phyloP scores from a whole-genome alignment of 1,140 invertebrate genomes.

The Neelides sp. region DNA sequence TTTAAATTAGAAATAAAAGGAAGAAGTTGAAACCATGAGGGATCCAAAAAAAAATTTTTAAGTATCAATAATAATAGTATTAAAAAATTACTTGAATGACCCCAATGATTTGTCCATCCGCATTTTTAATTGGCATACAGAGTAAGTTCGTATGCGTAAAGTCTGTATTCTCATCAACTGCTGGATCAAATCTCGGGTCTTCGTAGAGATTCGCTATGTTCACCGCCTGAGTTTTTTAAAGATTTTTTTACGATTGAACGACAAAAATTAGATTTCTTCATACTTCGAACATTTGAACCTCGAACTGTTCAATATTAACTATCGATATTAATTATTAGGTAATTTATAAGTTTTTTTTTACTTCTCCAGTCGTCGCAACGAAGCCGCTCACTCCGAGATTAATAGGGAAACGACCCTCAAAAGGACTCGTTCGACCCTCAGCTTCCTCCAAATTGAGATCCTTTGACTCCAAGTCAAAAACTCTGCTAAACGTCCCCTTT shows the following conservation, averaged over 20 bases:
- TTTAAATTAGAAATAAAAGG: too few species aligned
- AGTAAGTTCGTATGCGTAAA: conserved; percentile 74
- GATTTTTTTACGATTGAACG: not conserved
- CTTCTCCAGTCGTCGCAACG: conserved; percentile 90
- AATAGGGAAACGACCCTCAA: conserved; percentile 86
- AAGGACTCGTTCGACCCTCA: conserved; percentile 61
- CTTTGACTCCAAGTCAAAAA: conserved; percentile 79
- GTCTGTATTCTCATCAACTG: conserved; percentile 59
- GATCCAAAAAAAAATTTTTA: not conserved
- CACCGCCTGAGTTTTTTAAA: conserved; percentile 50
- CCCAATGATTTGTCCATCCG: conserved; percentile 73
- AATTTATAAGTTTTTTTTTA: conserved; percentile 38
- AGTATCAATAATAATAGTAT: not conserved
- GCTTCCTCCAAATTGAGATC: conserved; percentile 60
- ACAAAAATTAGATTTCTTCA: not conserved
- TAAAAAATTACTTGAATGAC: conserved; percentile 58
- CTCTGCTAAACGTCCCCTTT: conserved; percentile 74
- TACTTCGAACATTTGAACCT: not conserved
- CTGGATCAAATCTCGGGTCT: conserved; percentile 79
- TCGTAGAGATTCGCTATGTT: conserved; percentile 81
- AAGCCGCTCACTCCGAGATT: conserved; percentile 91
- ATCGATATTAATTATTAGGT: conserved; percentile 1
- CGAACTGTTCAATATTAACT: too few species aligned
- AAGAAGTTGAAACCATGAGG: too few species aligned
- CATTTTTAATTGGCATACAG: conserved; percentile 87